These are phyloP conservation scores for Caenorhabditis elegans DNA, from an alignment of 1,140 invertebrate species.

Conservation along the genomic window DNA sequence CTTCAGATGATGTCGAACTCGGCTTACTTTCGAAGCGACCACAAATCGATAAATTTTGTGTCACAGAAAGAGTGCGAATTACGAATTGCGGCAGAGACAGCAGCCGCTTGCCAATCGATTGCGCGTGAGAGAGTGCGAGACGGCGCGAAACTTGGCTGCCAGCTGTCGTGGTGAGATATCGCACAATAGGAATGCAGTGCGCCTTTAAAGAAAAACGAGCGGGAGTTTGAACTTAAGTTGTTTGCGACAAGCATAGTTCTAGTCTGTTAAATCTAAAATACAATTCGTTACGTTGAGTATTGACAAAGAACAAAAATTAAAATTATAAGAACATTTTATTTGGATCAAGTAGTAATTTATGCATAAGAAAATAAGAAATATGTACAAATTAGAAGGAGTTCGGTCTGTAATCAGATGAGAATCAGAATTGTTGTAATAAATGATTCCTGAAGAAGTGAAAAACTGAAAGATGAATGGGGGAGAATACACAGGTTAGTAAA, in stretches of 20 bases:
- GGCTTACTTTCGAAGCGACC: background rate
- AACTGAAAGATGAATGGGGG: background rate
- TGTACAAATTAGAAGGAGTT: background rate
- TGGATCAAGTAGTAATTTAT: too few relatives aligned
- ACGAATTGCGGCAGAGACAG: background rate
- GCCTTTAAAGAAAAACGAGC: background rate
- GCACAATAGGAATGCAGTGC: background rate
- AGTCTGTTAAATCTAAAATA: too few relatives aligned
- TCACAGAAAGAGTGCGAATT: conserved; percentile 7
- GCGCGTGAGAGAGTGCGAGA: background rate
- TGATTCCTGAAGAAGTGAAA: background rate
- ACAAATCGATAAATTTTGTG: conserved; percentile 27
- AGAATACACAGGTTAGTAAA: background rate
- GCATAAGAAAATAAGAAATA: background rate
- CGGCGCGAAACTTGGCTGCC: background rate
- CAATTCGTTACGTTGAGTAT: too few relatives aligned
- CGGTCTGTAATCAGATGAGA: conserved; percentile 18
- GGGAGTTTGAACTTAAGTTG: background rate
- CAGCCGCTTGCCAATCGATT: background rate
- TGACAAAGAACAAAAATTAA: too few relatives aligned
- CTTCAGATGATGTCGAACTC: background rate
- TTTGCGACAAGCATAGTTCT: background rate
- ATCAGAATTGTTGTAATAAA: background rate
- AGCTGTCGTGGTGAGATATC: conserved; percentile 16
- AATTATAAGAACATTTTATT: too few relatives aligned